Percentiles rank a stretch among this genome's conserved stretches.
phyloP scores from a whole-genome alignment of 2,797 vertebrate genomes.

The Phrynocephalus forsythii region DNA sequence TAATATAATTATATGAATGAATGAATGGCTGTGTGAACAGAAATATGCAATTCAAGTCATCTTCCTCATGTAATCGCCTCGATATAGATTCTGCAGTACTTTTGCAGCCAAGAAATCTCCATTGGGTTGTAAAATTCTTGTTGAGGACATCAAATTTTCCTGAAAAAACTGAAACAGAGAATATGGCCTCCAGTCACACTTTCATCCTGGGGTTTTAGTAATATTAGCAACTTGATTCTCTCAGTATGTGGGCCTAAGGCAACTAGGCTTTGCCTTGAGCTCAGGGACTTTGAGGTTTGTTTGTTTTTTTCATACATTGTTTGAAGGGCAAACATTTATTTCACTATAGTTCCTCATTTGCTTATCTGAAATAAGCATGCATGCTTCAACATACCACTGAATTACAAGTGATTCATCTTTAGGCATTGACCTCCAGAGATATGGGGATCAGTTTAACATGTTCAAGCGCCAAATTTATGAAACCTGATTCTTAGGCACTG shows the following conservation, averaged over 20 bases:
- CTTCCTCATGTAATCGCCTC: constrained; percentile 7
- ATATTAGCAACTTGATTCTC: constrained; percentile 18
- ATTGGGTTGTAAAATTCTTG: not conserved
- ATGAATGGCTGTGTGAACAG: not conserved
- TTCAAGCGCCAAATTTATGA: not conserved
- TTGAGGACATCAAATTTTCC: not conserved
- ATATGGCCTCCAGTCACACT: constrained; percentile 8
- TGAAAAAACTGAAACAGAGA: not conserved
- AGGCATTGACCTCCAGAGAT: not conserved
- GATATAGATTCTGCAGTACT: not conserved
- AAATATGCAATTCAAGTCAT: not conserved
- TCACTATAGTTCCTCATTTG: not conserved
- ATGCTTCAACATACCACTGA: not conserved
- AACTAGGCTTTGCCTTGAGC: not conserved
- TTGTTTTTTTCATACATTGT: not conserved
- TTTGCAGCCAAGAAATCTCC: not conserved
- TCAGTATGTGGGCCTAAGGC: not conserved
- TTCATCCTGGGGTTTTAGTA: constrained; percentile 39
- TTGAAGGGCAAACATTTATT: not conserved
- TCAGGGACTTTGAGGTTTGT: constrained; percentile 10
- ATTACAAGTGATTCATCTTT: not conserved
- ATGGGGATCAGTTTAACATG: not conserved
- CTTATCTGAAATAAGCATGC: not conserved
- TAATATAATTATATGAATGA: not conserved
- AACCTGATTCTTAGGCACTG: not conserved